Base-by-base conservation (phyloP, 1,140 invertebrate species). In the Brachionus sp. region DNA sequence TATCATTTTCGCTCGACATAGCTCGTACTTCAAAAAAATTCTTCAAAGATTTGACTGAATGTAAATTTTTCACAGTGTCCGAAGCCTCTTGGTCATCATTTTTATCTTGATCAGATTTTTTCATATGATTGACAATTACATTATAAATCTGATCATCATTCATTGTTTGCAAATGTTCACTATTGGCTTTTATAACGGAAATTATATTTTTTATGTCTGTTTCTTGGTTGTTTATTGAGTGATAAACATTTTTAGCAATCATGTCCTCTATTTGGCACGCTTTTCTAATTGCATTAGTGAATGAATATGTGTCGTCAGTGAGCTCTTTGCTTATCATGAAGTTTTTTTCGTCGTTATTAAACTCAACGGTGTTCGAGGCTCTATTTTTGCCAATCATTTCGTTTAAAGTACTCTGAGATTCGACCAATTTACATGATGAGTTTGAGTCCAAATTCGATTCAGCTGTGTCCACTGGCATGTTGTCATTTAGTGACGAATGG, bases 31-130 rank as follows among this genome's bases (percentile, higher is more conserved):
- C 78, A 19, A 82, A 82, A 35, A 82, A 82, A 16, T 82, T 42
- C 19, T 82, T 82, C 23, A 82, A 70, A 7, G 78, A 82, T 66
- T 82, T 82, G 4, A 82, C 78, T 7, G 78, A 82, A 19, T 82
- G 78, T 29, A 82, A 35, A 82, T 82, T 44, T n/a, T 82, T 66
- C 78, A 82, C 66, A 3, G 64, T 66, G 5, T 66, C 42, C 3
- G 53, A 33, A 35, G n/a, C 3, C 12, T 82, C 53, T 29, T 62
- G 23, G 5, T 42, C 78, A 19, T 75, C 6, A 2, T 25, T 12
- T 5, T 13, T 37, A 23, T 33, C 29, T 2, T 4, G 10, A 4
- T 80, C 57, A 25, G 13, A 23, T 23, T 62, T 37, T 39, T 75
- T 66, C 29, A 57, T 44, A 33, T 42, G 62, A 29, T 19, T 80